Evolutionary conservation across 2,113 vertebrate genomes (phyloP).

Genomic region (Salvelinus sp.): DNA sequence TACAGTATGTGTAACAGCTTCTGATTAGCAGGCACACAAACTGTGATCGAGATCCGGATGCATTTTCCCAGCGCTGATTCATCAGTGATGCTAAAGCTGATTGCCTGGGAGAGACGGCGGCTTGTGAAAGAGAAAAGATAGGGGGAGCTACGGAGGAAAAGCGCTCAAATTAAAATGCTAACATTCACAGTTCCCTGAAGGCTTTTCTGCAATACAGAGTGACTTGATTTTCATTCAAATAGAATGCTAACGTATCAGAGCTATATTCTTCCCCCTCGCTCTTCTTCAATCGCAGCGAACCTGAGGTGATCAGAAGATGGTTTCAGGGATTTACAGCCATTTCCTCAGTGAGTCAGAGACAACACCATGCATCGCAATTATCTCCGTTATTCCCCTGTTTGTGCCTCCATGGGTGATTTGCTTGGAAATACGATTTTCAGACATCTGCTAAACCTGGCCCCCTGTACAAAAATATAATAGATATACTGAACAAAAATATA

Average conservation of each 20-base stretch:
- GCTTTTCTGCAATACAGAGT: slow-evolving; percentile 45
- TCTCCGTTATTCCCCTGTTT: slow-evolving; percentile 50
- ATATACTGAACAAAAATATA: too few species aligned
- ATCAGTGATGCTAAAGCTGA: slow-evolving; percentile 23
- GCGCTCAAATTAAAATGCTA: slow-evolving; percentile 44
- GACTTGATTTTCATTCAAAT: slow-evolving; percentile 62
- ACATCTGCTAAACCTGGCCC: slow-evolving; percentile 21
- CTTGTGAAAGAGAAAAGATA: slow-evolving; percentile 14
- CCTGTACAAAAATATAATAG: slow-evolving; percentile 28
- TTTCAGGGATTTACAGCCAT: slow-evolving; percentile 52
- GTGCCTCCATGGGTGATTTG: slow-evolving; percentile 46
- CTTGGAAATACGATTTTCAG: slow-evolving; percentile 55
- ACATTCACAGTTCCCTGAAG: slow-evolving; percentile 47
- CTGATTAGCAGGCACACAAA: slow-evolving; percentile 19
- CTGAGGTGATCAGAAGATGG: slow-evolving; percentile 47
- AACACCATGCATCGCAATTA: slow-evolving; percentile 59
- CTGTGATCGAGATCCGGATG: slow-evolving; percentile 1
- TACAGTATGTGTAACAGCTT: slow-evolving; percentile 1
- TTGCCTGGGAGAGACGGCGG: slow-evolving; percentile 18
- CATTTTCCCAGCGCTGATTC: slow-evolving; percentile 7
- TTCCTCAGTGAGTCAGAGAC: slow-evolving; percentile 49
- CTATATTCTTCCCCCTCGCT: neutral
- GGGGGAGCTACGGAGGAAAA: slow-evolving; percentile 26
- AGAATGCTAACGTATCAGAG: slow-evolving; percentile 43
- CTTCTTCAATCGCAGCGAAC: slow-evolving; percentile 18